Evolutionary conservation across 2,888 invertebrate species (phyloP), one percentile per base, ranked within the genome.

Genomic region (Polia nebulosa): DNA sequence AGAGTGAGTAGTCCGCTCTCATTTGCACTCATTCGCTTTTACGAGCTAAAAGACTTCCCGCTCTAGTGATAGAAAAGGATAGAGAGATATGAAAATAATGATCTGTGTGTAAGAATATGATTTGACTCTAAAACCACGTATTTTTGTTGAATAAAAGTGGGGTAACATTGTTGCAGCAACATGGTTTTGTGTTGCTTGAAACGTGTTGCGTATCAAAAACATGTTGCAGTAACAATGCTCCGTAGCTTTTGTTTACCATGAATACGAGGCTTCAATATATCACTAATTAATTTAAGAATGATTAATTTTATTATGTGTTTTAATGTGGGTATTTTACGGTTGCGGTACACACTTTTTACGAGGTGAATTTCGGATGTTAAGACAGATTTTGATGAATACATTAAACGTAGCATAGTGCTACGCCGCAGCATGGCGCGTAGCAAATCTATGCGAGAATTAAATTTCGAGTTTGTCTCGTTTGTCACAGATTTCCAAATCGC

Each of bases 281-380:
- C 57, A 72, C 65, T 57, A 59, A 61, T 61, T 53, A 47, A 27
- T 73, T 15, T 55, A 72, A 70, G 55, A 44, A 73, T 66, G 3
- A 49, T 76, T 53, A 36, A 41, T 41, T 52, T 55, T 47, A 36
- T 32, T 72, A 47, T 76, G 65, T 61, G 55, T 45, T 64, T 66
- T 51, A 72, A 64, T 75, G 56, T 75, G 65, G 75, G 73, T 57
- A 66, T 56, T 11, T 68, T 22, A 71, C 32, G 74, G 74, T 78
- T 75, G 47, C 60, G 75, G 75, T 57, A 71, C 36, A 77, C 61
- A 44, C 20, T 62, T 13, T 61, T 53, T 39, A 44, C 0, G 25
- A 44, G n/a, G 7, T 69, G 72, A 29, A 17, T 27, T 47, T 76
- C 55, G 25, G 15, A 58, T 55, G 3, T 55, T 44, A 47, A 58